phyloP scores from a whole-genome alignment of 2,888 invertebrate species.

The Xestia sexstrigata region DNA sequence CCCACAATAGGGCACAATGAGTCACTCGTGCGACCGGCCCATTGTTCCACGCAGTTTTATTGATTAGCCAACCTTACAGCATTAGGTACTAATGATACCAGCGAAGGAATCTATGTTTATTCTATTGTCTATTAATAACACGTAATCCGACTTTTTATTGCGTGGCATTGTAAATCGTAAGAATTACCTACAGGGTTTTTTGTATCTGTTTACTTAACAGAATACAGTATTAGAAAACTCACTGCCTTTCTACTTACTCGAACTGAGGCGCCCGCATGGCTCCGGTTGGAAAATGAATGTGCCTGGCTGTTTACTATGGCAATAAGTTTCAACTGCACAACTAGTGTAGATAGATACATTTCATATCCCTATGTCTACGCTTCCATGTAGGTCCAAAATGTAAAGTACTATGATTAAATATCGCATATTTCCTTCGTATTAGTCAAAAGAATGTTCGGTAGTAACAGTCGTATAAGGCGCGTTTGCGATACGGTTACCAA shows the following conservation, averaged over 20 bases:
- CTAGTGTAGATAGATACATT: background rate
- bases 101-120: constrained; percentile 33
- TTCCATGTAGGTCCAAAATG: constrained; percentile 6
- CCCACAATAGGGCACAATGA: constrained; percentile 47
- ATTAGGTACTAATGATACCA: constrained; percentile 36
- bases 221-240: background rate
- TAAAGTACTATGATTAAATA: constrained; percentile 19
- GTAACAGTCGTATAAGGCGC: constrained; percentile 36
- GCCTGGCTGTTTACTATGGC: constrained; percentile 24
- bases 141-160: constrained; percentile 42
- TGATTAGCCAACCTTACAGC: constrained; percentile 52
- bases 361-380: background rate
- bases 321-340: constrained; percentile 10
- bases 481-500: constrained; percentile 37
- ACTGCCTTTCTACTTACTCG: background rate
- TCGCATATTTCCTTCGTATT: constrained; percentile 16
- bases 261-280: background rate
- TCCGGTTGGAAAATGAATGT: background rate
- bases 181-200: background rate
- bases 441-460: constrained; percentile 53
- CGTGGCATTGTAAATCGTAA: constrained; percentile 16
- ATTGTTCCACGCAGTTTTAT: constrained; percentile 42
- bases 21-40: constrained; percentile 44
- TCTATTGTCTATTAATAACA: constrained; percentile 48
- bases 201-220: background rate